Evolutionary conservation across 2,113 vertebrate species (phyloP), one percentile per base, ranked within the genome.

Genomic region (Alectura lathami): DNA sequence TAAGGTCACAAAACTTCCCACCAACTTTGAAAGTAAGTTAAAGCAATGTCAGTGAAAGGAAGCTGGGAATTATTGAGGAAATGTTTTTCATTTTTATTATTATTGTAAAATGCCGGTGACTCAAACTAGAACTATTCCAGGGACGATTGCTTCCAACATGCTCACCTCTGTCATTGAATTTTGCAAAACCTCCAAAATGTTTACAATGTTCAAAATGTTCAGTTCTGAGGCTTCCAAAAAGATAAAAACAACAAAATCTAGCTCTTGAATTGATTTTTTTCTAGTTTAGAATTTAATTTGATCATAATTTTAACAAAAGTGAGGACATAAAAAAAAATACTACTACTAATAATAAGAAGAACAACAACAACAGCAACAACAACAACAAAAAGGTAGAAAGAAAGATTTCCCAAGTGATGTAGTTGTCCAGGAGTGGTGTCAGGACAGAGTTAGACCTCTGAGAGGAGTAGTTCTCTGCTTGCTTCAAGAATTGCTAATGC

Each of bases 21-120:
- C 17, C 43, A 56, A 63, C 23, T 95, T 51, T 82, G 62, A 56
- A 75, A 89, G 47, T 24, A 63, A 86, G 54, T 38, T 45, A 66
- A 86, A 93, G 63, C 27, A 86, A 91, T 86, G 38, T 22, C 20
- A 36, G 13, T 11, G 60, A 86, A 10, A 80, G 81, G 89, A 93
- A 94, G 60, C 73, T 54, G 42, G 64, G 86, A 84, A 89, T 89
- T 92, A 86, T 56, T 94, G 76, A 93, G 93, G 86, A 95, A 95
- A 94, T 88, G 74, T 70, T 95, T 94, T 86, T 89, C 81, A 83
- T 93, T 93, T 94, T 83, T 96, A 70, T 57, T 81, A 62, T 92
- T 93, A 86, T 93, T 89, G 15, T 91, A 92, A 92, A 95, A 96
- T 91, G 57, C 85, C 20, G 0, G 1, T 73, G 85, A 70, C 59